phyloP scores from a whole-genome alignment of 2,888 invertebrate species.

The Thereva unica region DNA sequence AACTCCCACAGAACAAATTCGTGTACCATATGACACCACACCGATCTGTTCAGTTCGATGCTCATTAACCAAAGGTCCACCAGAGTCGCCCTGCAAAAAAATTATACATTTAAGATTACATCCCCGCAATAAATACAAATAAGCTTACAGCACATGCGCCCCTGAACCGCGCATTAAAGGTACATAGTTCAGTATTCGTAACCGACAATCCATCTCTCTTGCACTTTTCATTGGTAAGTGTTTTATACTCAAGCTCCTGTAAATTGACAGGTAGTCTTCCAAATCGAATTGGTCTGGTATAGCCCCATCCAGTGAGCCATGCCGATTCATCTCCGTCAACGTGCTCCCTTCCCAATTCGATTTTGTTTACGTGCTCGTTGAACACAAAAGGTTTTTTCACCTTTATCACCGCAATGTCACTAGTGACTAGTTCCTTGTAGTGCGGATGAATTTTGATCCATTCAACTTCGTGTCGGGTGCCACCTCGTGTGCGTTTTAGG shows the following conservation, averaged over 20 bases:
- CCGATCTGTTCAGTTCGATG: constrained; percentile 50
- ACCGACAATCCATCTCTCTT: constrained; percentile 50
- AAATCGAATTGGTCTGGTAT: constrained; percentile 50
- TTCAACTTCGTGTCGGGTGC: constrained; percentile 49
- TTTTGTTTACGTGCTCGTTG: constrained; percentile 53
- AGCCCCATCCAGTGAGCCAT: constrained; percentile 55
- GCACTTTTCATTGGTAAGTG: constrained; percentile 52
- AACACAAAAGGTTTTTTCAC: constrained; percentile 51
- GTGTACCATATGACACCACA: constrained; percentile 53
- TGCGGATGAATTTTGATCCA: constrained; percentile 53
- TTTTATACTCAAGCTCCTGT: constrained; percentile 51
- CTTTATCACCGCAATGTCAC: constrained; percentile 55
- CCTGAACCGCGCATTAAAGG: constrained; percentile 47
- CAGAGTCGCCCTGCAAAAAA: constrained; percentile 54
- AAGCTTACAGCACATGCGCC: constrained; percentile 51
- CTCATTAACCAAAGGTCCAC: constrained; percentile 54
- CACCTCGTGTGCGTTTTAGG: constrained; percentile 43
- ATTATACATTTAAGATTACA: constrained; percentile 25
- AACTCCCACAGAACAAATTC: constrained; percentile 43
- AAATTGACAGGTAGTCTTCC: constrained; percentile 48
- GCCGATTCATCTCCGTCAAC: constrained; percentile 50
- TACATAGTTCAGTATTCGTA: constrained; percentile 53
- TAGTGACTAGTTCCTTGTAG: constrained; percentile 51
- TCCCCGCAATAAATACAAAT: constrained; percentile 9
- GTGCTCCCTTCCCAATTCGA: constrained; percentile 52